Evolutionary conservation across 1,140 invertebrate genomes (phyloP), one percentile per base, ranked within the genome.

Genomic region (Pectinophora gossypiella): DNA sequence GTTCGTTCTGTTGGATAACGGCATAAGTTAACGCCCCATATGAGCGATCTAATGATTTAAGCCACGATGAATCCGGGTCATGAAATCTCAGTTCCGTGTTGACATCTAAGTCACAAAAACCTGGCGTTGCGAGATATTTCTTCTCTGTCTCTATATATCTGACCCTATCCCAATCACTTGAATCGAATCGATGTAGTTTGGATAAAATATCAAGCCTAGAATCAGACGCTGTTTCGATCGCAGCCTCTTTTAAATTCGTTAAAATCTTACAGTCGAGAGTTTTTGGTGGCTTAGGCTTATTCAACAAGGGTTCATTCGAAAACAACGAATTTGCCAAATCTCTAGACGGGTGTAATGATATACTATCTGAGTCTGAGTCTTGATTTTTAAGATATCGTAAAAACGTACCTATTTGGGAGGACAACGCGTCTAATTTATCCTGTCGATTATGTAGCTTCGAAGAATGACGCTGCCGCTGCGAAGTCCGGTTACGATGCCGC

Each of bases 161-260:
- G 3, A 44, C 42, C 6, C 42, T 18, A 4, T 44, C 42, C 42
- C 42, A 44, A 5, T 20, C 19, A 13, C 19, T 20, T 19, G 42
- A 19, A 44, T 44, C 13, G 13, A 44, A 44, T 18, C 19, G 42
- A 19, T 44, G 42, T 19, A 44, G n/a, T 18, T 44, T 44, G 7
- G 15, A 5, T 9, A 44, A n/a, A 5, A 44, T 5, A 10, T 6
- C 19, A 7, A 44, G 13, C 19, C 19, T 18, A 44, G 3, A 18
- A 18, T 44, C 16, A 6, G 15, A 5, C 3, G 42, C 15, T 5
- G 18, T 44, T 9, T 44, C 19, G 15, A 44, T 18, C 4, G 15
- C n/a, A 3, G 42, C 15, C n/a, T 44, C 42, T 44, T 44, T 44
- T 44, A 44, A 44, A 44, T 19, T 44, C 15, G 42, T 44, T 4